These are phyloP conservation scores for Rhagoletis pomonella DNA, from an alignment of 1,140 invertebrate species.

Conservation along the genomic window DNA sequence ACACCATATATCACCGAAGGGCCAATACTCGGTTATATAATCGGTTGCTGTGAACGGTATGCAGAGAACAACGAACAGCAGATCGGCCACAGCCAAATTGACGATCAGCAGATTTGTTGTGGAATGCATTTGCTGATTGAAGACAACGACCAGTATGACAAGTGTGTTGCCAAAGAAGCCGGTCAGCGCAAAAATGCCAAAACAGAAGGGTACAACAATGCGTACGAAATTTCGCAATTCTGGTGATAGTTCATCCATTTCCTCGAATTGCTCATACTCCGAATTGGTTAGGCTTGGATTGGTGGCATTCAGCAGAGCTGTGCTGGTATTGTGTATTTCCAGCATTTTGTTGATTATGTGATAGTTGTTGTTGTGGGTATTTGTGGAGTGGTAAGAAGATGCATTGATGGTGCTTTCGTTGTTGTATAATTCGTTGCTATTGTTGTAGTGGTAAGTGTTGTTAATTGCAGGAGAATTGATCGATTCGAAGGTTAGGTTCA, in stretches of 20 bases:
- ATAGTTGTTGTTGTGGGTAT: background rate
- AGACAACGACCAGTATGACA: constrained; percentile 87
- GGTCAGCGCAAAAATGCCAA: constrained; percentile 89
- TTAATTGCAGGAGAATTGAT: background rate
- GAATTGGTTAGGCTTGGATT: background rate
- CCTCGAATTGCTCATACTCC: constrained; percentile 5
- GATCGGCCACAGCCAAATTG: constrained; percentile 90
- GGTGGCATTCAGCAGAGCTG: background rate
- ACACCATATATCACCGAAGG: constrained; percentile 92
- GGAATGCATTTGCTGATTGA: constrained; percentile 92
- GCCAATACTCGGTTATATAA: constrained; percentile 90
- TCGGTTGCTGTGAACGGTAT: constrained; percentile 93
- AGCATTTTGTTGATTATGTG: constrained; percentile 5
- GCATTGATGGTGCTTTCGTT: background rate
- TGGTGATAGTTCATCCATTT: constrained; percentile 24
- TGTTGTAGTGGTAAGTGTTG: background rate
- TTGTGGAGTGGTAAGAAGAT: background rate
- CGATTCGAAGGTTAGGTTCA: background rate
- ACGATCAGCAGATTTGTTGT: constrained; percentile 95
- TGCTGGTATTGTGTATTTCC: background rate
- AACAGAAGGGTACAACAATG: constrained; percentile 86
- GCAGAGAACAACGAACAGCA: constrained; percentile 96
- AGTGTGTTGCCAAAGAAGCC: constrained; percentile 92
- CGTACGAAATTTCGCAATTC: constrained; percentile 60
- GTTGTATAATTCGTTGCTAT: background rate